Conservation (phyloP, 2,113 vertebrate species). For the Heterochromis multidens region DNA sequence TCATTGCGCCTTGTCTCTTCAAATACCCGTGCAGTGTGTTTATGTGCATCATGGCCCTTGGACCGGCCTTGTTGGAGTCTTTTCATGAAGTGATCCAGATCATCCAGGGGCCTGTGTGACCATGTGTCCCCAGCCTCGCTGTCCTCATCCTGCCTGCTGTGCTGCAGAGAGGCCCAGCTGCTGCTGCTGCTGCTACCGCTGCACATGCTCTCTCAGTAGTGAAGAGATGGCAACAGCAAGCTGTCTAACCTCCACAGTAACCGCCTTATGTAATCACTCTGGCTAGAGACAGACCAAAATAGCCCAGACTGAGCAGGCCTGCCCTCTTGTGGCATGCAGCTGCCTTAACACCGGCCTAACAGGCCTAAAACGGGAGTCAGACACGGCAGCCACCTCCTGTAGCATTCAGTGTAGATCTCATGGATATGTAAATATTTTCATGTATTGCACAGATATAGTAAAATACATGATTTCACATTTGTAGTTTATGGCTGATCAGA, state of each 20-base stretch:
- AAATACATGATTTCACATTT: neutral
- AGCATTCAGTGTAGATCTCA: neutral
- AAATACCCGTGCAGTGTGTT: neutral
- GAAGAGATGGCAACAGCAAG: slow-evolving; percentile 58
- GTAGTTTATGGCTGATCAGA: neutral
- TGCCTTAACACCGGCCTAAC: slow-evolving; percentile 9
- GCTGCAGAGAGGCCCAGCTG: slow-evolving; percentile 44
- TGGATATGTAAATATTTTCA: neutral
- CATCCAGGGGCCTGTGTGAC: slow-evolving; percentile 6
- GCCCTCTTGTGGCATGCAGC: slow-evolving; percentile 66
- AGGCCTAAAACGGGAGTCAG: slow-evolving; percentile 24
- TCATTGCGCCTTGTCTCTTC: neutral
- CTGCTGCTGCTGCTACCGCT: slow-evolving; percentile 21
- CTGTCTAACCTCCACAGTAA: slow-evolving; percentile 65
- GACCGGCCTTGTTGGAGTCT: neutral
- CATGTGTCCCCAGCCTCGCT: slow-evolving; percentile 5
- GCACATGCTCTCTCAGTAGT: slow-evolving; percentile 62
- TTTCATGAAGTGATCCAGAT: neutral
- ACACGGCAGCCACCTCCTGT: slow-evolving; percentile 30
- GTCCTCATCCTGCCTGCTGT: slow-evolving; percentile 31
- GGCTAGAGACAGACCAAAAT: slow-evolving; percentile 70
- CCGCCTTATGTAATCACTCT: slow-evolving; percentile 70
- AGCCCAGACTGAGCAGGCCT: slow-evolving; percentile 64
- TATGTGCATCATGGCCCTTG: neutral
- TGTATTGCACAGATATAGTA: neutral